These are phyloP conservation scores for Hirtodrosophila trivittata DNA, from an alignment of 2,888 invertebrate genomes.

Conservation along the genomic window DNA sequence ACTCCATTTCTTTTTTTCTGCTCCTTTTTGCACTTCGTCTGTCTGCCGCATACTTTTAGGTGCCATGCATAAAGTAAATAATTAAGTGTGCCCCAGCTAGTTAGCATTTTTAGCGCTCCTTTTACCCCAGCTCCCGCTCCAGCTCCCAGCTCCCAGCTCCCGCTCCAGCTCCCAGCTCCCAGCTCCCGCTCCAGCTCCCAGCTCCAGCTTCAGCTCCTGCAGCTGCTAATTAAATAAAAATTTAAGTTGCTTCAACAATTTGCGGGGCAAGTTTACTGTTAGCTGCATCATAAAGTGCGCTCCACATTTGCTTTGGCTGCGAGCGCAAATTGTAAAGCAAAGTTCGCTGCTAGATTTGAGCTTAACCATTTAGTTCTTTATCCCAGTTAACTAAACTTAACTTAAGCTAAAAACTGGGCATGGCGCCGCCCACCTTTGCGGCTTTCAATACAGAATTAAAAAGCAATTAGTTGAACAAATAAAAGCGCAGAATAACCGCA, in stretches of 20 bases:
- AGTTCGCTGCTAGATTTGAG: constrained; percentile 24
- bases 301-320: constrained; percentile 3
- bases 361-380: constrained; percentile 40
- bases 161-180: not conserved
- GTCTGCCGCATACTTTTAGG: constrained; percentile 66
- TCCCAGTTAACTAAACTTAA: too few species aligned
- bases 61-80: constrained; percentile 77
- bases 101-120: constrained; percentile 57
- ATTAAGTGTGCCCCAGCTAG: constrained; percentile 71
- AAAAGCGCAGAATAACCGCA: constrained; percentile 57
- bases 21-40: constrained; percentile 30
- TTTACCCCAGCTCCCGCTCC: too few species aligned
- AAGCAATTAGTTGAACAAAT: constrained; percentile 67
- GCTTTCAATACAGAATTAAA: constrained; percentile 64
- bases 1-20: not conserved
- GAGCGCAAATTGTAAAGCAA: constrained; percentile 25
- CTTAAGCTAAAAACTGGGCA: too few species aligned
- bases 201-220: constrained; percentile 3
- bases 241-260: constrained; percentile 69
- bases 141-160: constrained; percentile 26
- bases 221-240: constrained; percentile 71
- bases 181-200: not conserved
- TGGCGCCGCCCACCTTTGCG: constrained; percentile 26
- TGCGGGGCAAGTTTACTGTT: constrained; percentile 49
- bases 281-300: constrained; percentile 28